Base-by-base conservation (phyloP, 2,888 invertebrate genomes). In the Aphelenchoides bicaudatus region DNA sequence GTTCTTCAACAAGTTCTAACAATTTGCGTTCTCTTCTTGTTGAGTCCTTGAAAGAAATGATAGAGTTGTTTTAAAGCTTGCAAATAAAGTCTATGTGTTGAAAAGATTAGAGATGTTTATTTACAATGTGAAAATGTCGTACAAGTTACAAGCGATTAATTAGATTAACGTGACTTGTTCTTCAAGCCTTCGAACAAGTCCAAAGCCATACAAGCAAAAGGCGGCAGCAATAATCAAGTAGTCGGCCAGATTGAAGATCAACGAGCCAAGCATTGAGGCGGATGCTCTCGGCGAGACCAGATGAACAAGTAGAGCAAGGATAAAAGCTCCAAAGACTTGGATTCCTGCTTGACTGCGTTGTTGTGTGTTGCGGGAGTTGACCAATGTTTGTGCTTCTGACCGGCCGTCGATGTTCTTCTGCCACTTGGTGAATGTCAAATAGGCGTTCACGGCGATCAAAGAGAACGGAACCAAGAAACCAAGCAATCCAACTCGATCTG, bases 171-270 rank as follows among this genome's bases (percentile, higher is more conserved):
- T 8, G 25, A 19, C 25, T 43, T 43, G 43, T 43, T 43, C 25
- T 43, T 43, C 16, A 43, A 25, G 10, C 43, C 43, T n/a, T 43
- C 43, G 43, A 43, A 43, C 16, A 8, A 6, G 43, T 43, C 43
- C 43, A 43, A n/a, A n/a, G 6, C 10, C 8, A 43, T 10, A 25
- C 43, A 43, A 25, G 23, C 23, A 8, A 6, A 19, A 19, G 43
- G 16, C 8, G 43, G 16, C 10, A 43, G 10, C 43, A 43, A n/a
- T 6, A n/a, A 6, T 43, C 8, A 43, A 8, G 43, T 43, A 43
- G 43, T 43, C 43, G 43, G 21, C 16, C 8, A 43, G 23, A 25
- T 6, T 43, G 43, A 43, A 43, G 43, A 25, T 25, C 8, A 43
- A n/a, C 43, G 43, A 10, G 23, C 8, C 8, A 25, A 43, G 8